Evolutionary conservation across 2,888 invertebrate genomes (phyloP).

Genomic region (Hyposoter didymator): DNA sequence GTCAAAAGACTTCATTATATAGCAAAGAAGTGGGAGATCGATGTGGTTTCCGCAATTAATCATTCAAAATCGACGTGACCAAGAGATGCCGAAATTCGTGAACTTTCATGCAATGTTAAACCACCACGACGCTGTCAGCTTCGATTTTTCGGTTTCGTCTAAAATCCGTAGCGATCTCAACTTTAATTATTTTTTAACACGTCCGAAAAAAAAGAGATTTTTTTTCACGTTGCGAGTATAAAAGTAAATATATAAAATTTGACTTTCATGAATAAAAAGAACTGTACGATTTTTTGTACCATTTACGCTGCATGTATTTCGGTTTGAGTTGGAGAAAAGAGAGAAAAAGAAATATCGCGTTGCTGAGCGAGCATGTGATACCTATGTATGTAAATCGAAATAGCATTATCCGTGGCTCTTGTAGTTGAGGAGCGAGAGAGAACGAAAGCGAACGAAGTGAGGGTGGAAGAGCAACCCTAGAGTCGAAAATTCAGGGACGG

Average conservation of each 20-base stretch:
- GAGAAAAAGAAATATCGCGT: slow-evolving; percentile 49
- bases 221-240: not conserved
- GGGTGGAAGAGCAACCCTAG: slow-evolving; percentile 57
- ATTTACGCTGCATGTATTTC: slow-evolving; percentile 40
- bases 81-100: not conserved
- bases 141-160: not conserved
- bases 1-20: too few relatives aligned
- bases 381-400: slow-evolving; percentile 79
- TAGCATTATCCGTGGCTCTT: slow-evolving; percentile 79
- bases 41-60: not conserved
- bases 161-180: not conserved
- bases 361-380: slow-evolving; percentile 61
- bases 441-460: slow-evolving; percentile 1
- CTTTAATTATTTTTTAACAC: not conserved
- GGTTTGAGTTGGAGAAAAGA: slow-evolving; percentile 26
- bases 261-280: slow-evolving; percentile 47
- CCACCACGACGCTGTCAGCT: not conserved
- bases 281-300: slow-evolving; percentile 41
- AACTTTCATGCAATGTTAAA: not conserved
- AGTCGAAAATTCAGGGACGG: slow-evolving; percentile 78
- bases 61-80: not conserved
- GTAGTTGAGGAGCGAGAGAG: slow-evolving; percentile 43
- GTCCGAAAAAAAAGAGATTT: not conserved
- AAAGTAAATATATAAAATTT: slow-evolving; percentile 5
- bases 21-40: too few relatives aligned